Evolutionary conservation across 2,888 invertebrate genomes (phyloP), one percentile per base, ranked within the genome.

Genomic region (Nephrotoma flavescens): DNA sequence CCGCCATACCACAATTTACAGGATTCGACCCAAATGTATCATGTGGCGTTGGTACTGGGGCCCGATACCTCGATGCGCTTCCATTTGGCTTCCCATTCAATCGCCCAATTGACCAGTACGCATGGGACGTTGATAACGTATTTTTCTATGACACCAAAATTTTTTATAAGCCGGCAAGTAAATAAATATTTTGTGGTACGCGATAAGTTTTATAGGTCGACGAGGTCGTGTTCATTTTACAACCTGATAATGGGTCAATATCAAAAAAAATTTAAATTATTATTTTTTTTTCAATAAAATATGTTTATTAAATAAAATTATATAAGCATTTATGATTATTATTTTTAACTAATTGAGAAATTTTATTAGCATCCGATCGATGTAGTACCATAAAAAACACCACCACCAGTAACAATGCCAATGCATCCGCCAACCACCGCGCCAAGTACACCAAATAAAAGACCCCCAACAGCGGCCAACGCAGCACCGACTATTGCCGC

Each of bases 51-150:
- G 93, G 92, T 4, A 90, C 92, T 31, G 92, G 93, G 2, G 91
- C 92, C 87, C 91, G 92, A 84, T 91, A 89, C 86, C 9, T 93
- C 31, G 95, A 95, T 90, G 92, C 92, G 87, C 93, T 93, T 90
- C 93, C 95, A 86, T 92, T 94, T 89, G 95, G 95, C 86, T 96
- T 94, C 93, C 96, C 96, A 88, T 93, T 96, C 90, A 96, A 96
- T 90, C 94, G 95, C 7, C 19, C 19, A 9, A 31, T 71, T 0
- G 71, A 71, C 3, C 2, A 7, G 19, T 2, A 9, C 31, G 31
- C 19, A 31, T 31, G 19, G 19, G 71, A 19, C 2, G 71, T 71
- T 4, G 31, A 71, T 9, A 71, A 71, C 31, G 31, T 71, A n/a
- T 84, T 42, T n/a, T n/a, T 84, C n/a, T 12, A 42, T n/a, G 84